phyloP scores from a whole-genome alignment of 1,140 invertebrate genomes.

The Dendroctonus valens region DNA sequence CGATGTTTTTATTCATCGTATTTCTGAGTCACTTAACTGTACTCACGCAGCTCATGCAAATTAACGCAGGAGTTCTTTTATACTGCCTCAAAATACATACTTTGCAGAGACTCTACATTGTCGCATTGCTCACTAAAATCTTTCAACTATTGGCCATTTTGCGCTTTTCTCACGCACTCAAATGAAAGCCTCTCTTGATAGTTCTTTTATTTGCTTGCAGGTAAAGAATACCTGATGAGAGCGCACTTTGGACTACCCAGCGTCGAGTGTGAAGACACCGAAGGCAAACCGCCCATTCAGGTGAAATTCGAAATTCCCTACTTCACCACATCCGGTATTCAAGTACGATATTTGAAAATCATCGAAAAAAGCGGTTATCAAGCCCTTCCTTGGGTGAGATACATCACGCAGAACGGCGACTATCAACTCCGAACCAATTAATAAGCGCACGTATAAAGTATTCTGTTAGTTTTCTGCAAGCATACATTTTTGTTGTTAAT shows the following conservation, averaged over 20 bases:
- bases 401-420: constrained; percentile 99
- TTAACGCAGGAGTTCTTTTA: too few relatives aligned
- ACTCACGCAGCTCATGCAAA: too few relatives aligned
- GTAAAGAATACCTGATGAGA: constrained; percentile 97
- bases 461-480: too few relatives aligned
- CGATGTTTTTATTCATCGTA: too few relatives aligned
- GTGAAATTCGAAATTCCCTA: constrained; percentile 99
- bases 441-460: neutral
- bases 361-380: constrained; percentile 99
- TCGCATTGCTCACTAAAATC: too few relatives aligned
- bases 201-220: too few relatives aligned
- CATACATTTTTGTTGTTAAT: neutral
- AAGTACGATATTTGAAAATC: constrained; percentile 97
- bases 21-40: too few relatives aligned
- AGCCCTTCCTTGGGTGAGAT: constrained; percentile 97
- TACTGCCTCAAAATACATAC: too few relatives aligned
- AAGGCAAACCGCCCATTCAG: constrained; percentile 97
- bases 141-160: neutral
- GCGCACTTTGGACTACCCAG: constrained; percentile 99
- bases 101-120: too few relatives aligned
- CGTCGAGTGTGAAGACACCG: constrained; percentile 91
- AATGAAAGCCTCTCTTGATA: too few relatives aligned
- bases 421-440: constrained; percentile 96
- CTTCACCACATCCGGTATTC: constrained; percentile 98
- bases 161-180: neutral